Evolutionary conservation across 2,797 vertebrate genomes (phyloP).

Genomic region (Macropus fuliginosus): DNA sequence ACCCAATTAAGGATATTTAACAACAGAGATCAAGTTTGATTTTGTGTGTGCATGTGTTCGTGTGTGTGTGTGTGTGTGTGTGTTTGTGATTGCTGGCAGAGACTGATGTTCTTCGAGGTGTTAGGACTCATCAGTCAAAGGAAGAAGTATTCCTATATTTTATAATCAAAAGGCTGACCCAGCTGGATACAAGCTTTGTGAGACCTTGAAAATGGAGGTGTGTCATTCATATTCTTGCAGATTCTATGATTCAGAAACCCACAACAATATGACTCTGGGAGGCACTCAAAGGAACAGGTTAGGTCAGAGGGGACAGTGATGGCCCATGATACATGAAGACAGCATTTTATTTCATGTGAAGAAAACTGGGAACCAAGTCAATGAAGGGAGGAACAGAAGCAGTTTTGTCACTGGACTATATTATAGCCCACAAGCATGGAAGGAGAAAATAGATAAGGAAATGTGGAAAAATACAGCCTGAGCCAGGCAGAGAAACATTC

Average conservation of each 20-base stretch:
- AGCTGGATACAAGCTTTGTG: not conserved
- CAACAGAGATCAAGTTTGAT: not conserved
- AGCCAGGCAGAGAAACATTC: not conserved
- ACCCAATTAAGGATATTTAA: not conserved
- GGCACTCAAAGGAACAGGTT: not conserved
- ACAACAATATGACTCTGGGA: not conserved
- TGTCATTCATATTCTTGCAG: not conserved
- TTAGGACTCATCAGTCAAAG: not conserved
- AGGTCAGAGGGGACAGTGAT: not conserved
- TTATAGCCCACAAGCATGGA: not conserved
- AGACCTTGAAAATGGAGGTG: not conserved
- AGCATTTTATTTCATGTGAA: not conserved
- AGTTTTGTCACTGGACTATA: not conserved
- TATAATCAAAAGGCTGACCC: not conserved
- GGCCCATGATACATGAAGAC: not conserved
- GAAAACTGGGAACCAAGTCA: not conserved
- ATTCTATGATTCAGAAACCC: not conserved
- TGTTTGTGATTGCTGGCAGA: not conserved
- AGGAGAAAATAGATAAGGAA: not conserved
- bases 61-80: not conserved
- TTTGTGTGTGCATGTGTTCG: conserved; percentile 9
- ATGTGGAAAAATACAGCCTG: not conserved
- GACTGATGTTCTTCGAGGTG: not conserved
- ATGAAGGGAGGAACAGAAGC: not conserved
- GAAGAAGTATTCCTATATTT: not conserved